These are phyloP conservation scores for Drosophila varians DNA, from an alignment of 1,140 invertebrate genomes.

Conservation along the genomic window DNA sequence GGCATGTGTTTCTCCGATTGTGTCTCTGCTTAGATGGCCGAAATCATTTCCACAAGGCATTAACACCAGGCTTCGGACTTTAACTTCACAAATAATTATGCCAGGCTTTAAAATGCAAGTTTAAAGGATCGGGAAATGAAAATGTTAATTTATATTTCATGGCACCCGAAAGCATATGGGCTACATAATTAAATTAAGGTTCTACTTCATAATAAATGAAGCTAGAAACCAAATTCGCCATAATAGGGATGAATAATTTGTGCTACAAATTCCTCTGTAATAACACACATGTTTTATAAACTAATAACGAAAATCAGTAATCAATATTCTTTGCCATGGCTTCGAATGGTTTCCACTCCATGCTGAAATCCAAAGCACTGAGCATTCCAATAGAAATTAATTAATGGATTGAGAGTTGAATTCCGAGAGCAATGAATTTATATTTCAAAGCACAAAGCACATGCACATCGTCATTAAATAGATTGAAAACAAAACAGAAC, in stretches of 20 bases:
- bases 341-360: neutral
- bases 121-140: neutral
- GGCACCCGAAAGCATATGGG: too few species aligned
- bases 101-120: conserved; percentile 5
- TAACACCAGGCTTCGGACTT: conserved; percentile 7
- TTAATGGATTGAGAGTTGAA: neutral
- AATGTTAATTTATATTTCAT: conserved; percentile 16
- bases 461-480: neutral
- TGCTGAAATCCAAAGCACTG: neutral
- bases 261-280: too few species aligned
- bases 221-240: too few species aligned
- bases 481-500: neutral
- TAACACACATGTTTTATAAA: too few species aligned
- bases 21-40: neutral
- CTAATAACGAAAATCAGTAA: neutral
- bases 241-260: too few species aligned
- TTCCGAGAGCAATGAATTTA: neutral
- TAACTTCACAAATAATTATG: neutral
- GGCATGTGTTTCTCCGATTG: neutral
- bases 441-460: neutral
- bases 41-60: conserved; percentile 24
- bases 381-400: neutral
- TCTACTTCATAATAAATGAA: too few species aligned
- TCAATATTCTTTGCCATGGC: neutral
- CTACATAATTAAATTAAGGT: too few species aligned